Evolutionary conservation across 2,797 vertebrate genomes (phyloP).

Genomic region (Argentina silus): DNA sequence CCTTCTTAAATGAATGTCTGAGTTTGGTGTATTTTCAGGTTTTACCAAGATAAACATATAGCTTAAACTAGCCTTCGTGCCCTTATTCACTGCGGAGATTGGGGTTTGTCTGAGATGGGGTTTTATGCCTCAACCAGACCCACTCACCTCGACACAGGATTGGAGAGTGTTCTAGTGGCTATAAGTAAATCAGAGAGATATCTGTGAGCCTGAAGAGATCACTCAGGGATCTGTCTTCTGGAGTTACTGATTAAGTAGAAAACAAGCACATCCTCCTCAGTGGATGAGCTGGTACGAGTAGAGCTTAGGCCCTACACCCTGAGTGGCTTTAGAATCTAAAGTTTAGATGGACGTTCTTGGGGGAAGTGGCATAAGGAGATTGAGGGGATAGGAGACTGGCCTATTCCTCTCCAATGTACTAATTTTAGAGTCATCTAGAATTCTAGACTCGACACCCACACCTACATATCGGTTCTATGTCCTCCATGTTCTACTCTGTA

Average conservation of each 20-base stretch:
- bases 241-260: background rate
- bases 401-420: background rate
- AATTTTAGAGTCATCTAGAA: background rate
- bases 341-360: too few species aligned
- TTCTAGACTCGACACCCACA: background rate
- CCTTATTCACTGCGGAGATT: too few species aligned
- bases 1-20: background rate
- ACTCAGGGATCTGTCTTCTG: background rate
- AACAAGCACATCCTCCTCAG: background rate
- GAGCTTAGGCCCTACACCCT: background rate
- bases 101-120: too few species aligned
- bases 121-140: background rate
- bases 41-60: background rate
- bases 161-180: background rate
- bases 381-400: background rate
- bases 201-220: slow-evolving; percentile 1
- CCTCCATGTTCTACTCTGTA: background rate
- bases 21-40: background rate
- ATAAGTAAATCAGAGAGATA: background rate
- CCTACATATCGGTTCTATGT: background rate
- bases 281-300: background rate
- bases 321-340: background rate
- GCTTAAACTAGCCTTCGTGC: too few species aligned
- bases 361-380: background rate
- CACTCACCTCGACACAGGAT: background rate